A percentile compares a stretch with the other conserved stretches of the same genome.
Evolutionary conservation across 2,113 vertebrate species (phyloP).

Genomic region (Acrocephalus kingi): DNA sequence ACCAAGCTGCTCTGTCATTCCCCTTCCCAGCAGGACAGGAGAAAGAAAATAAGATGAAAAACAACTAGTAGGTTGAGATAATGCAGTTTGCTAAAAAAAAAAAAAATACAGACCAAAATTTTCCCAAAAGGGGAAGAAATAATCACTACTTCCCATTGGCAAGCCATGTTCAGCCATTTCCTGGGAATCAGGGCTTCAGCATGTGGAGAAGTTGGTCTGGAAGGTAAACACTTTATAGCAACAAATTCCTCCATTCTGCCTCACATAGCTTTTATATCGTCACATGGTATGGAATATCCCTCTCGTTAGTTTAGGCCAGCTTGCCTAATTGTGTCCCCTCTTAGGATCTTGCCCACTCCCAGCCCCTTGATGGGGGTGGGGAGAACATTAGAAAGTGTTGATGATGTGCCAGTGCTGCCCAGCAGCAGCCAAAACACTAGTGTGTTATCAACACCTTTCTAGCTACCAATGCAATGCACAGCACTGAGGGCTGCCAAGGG

Average conservation of each 20-base stretch:
- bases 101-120: background rate
- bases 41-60: background rate
- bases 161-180: background rate
- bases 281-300: background rate
- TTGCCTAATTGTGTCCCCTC: background rate
- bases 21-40: background rate
- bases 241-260: background rate
- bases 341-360: background rate
- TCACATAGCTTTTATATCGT: background rate
- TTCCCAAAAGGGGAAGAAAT: background rate
- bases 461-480: background rate
- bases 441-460: background rate
- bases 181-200: background rate
- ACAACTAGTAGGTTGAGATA: background rate
- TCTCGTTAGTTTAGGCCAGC: background rate
- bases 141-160: background rate
- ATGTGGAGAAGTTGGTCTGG: background rate
- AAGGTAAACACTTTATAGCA: background rate
- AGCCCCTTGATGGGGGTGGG: background rate
- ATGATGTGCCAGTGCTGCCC: background rate
- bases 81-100: background rate
- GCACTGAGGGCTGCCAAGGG: background rate
- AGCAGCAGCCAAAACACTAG: background rate
- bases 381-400: background rate
- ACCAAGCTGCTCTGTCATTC: background rate